Conservation (phyloP, 2,888 invertebrate species). For the Stegophylla sp. region DNA sequence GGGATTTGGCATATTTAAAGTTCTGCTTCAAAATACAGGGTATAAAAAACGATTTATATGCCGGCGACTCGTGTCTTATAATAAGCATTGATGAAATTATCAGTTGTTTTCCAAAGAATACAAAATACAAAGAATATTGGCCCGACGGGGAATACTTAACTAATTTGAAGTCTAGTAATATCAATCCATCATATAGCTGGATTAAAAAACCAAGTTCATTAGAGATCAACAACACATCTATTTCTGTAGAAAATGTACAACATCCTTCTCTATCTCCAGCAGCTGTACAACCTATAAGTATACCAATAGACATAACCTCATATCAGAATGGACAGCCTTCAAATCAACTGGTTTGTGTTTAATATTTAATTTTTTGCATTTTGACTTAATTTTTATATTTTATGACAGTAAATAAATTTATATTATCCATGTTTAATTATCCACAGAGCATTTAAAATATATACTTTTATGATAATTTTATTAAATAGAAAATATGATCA, state of each 20-base stretch:
- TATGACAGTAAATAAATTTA: background rate
- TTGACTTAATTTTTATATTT: background rate
- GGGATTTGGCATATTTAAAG: conserved; percentile 91
- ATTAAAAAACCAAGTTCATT: conserved; percentile 20
- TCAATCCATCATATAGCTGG: conserved; percentile 20
- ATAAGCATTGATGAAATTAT: conserved; percentile 89
- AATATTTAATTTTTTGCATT: background rate
- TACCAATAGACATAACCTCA: background rate
- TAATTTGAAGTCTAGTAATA: conserved; percentile 61
- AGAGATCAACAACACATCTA: conserved; percentile 31
- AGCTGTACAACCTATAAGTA: conserved; percentile 18
- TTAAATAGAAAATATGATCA: too few relatives aligned
- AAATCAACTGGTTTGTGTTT: conserved; percentile 43
- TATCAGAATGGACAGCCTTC: conserved; percentile 35
- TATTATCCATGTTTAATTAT: too few relatives aligned
- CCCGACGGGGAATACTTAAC: conserved; percentile 74
- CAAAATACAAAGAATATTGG: conserved; percentile 92
- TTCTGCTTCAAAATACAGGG: conserved; percentile 95
- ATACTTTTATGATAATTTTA: too few relatives aligned
- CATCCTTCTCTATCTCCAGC: conserved; percentile 53
- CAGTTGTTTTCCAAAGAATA: conserved; percentile 87
- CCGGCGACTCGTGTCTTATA: conserved; percentile 88
- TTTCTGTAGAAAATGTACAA: conserved; percentile 26
- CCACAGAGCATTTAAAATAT: too few relatives aligned
- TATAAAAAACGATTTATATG: conserved; percentile 87